These are phyloP conservation scores for Torymus aiolomorphi DNA, from an alignment of 2,888 invertebrate genomes.

Conservation along the genomic window DNA sequence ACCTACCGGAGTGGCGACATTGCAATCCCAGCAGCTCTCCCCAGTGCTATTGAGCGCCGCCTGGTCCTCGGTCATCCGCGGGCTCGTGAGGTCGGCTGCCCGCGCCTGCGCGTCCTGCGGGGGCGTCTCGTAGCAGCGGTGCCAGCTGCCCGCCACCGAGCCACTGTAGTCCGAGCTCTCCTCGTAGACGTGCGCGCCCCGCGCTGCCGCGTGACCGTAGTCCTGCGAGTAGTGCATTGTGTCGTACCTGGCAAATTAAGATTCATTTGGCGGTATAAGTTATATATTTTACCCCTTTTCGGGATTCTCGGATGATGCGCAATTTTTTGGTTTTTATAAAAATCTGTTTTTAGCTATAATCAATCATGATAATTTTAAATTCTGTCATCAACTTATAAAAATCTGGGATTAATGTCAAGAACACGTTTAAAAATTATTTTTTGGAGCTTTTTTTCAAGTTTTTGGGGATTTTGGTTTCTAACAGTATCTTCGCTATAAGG, in stretches of 20 bases:
- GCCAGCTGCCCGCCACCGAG: constrained; percentile 35
- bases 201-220: constrained; percentile 12
- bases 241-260: constrained; percentile 34
- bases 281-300: no score
- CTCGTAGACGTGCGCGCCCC: constrained; percentile 42
- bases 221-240: constrained; percentile 44
- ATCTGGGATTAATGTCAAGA: no score
- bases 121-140: constrained; percentile 55
- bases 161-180: constrained; percentile 52
- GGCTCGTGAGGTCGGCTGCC: constrained; percentile 4
- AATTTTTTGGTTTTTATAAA: no score
- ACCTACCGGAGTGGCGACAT: constrained; percentile 46
- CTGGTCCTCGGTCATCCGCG: constrained; percentile 6
- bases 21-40: constrained; percentile 53
- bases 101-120: constrained; percentile 44
- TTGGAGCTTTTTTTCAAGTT: no score
- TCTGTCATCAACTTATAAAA: no score
- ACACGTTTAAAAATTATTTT: no score
- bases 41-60: not conserved
- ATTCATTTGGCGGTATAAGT: no score
- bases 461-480: no score
- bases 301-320: no score
- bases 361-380: no score
- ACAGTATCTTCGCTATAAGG: no score
- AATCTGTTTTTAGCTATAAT: no score